Conservation (phyloP, 2,888 invertebrate species). For the Phyllotreta striolata region DNA sequence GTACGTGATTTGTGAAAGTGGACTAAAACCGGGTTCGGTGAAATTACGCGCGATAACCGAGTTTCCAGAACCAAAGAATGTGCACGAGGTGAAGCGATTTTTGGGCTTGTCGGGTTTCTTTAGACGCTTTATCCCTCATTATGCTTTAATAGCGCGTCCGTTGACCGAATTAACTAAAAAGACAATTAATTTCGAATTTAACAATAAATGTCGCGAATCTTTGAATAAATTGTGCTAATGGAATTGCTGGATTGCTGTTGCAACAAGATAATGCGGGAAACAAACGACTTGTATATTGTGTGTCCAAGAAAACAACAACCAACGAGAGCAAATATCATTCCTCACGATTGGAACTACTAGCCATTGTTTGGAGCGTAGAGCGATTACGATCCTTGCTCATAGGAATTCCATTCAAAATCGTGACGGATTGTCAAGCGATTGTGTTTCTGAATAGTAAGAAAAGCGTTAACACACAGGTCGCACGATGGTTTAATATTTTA, state of each 20-base stretch:
- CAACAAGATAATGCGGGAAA: constrained; percentile 43
- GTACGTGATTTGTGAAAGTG: constrained; percentile 29
- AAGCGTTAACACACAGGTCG: constrained; percentile 44
- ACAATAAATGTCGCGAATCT: constrained; percentile 18
- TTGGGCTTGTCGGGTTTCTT: constrained; percentile 43
- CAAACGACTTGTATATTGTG: constrained; percentile 43
- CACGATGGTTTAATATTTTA: constrained; percentile 41
- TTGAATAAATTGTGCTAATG: constrained; percentile 34
- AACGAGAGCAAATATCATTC: constrained; percentile 45
- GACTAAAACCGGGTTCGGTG: constrained; percentile 29
- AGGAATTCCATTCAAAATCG: constrained; percentile 17
- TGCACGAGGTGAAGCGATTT: constrained; percentile 41
- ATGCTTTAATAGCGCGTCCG: constrained; percentile 45
- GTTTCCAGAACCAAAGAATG: constrained; percentile 35
- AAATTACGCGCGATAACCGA: constrained; percentile 34
- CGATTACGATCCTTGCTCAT: constrained; percentile 44
- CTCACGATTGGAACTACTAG: constrained; percentile 45
- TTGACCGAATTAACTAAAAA: constrained; percentile 45
- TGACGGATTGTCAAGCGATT: constrained; percentile 48
- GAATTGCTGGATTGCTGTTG: constrained; percentile 46
- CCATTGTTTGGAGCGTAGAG: constrained; percentile 44
- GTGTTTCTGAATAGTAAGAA: constrained; percentile 43
- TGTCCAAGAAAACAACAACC: constrained; percentile 44
- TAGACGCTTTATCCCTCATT: constrained; percentile 41
- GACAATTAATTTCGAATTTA: constrained; percentile 36